Evolutionary conservation across 2,888 invertebrate species (phyloP).

Genomic region (Synergus umbraculus): DNA sequence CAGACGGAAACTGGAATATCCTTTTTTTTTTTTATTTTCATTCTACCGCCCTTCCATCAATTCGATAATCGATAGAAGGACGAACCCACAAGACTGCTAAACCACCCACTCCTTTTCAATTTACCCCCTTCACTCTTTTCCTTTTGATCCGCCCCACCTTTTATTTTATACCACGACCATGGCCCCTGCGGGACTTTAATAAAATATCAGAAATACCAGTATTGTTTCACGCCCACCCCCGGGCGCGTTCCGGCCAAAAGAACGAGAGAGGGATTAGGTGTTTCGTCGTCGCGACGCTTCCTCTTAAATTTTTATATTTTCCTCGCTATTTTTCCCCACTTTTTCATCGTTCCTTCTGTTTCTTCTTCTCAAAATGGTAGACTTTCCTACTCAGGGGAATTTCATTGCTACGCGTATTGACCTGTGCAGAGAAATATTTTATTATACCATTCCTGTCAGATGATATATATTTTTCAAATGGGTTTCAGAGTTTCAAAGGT

Average conservation of each 20-base stretch:
- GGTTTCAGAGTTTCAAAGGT: neutral
- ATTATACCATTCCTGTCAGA: neutral
- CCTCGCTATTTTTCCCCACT: conserved; percentile 1
- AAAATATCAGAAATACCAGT: conserved; percentile 75
- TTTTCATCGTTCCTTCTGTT: conserved; percentile 18
- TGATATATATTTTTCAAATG: conserved; percentile 12
- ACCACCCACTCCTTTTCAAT: conserved; percentile 54
- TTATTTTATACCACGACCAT: conserved; percentile 57
- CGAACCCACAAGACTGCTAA: conserved; percentile 57
- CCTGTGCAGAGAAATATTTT: conserved; percentile 30
- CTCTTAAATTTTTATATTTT: conserved; percentile 45
- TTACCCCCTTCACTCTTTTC: conserved; percentile 42
- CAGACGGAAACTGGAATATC: conserved; percentile 23
- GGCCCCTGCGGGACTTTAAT: conserved; percentile 71
- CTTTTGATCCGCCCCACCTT: neutral
- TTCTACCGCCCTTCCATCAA: conserved; percentile 53
- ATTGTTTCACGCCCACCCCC: conserved; percentile 66
- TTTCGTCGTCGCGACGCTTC: conserved; percentile 52
- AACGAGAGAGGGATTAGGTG: conserved; percentile 52
- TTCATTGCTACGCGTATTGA: conserved; percentile 35
- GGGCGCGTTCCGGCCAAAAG: conserved; percentile 51
- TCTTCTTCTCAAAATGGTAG: conserved; percentile 16
- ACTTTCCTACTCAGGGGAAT: conserved; percentile 32
- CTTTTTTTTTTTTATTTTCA: conserved; percentile 37
- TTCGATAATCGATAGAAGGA: conserved; percentile 72